phyloP scores from a whole-genome alignment of 2,888 invertebrate species.

The Noctua janthe region DNA sequence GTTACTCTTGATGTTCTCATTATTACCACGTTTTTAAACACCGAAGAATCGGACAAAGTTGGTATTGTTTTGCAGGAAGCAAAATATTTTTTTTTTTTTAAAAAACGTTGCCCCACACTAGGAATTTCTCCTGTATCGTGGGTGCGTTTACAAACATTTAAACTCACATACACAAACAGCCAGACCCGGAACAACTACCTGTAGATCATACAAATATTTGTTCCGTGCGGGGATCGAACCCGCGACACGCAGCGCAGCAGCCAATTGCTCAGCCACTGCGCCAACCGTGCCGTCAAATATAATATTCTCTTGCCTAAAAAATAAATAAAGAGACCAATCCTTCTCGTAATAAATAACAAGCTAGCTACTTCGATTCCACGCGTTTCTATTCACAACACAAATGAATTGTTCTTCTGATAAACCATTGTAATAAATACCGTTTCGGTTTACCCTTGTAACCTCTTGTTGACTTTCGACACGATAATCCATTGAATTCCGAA shows the following conservation, averaged over 20 bases:
- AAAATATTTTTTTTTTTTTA: too few species aligned
- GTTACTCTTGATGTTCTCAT: neutral
- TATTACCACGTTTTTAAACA: neutral
- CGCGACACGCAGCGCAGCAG: too few species aligned
- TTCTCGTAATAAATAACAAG: neutral
- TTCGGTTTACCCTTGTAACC: constrained; percentile 29
- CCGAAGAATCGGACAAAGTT: neutral
- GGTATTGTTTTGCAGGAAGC: neutral
- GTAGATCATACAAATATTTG: too few species aligned
- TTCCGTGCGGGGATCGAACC: too few species aligned
- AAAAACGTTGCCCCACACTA: too few species aligned
- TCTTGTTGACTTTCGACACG: constrained; percentile 31
- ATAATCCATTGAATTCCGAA: constrained; percentile 33
- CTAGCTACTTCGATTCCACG: neutral
- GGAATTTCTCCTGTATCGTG: too few species aligned
- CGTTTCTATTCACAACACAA: constrained; percentile 24
- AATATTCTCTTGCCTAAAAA: neutral
- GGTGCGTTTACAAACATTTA: too few species aligned
- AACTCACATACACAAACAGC: too few species aligned
- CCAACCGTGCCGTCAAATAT: too few species aligned
- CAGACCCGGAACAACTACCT: too few species aligned
- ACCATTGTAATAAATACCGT: constrained; percentile 15
- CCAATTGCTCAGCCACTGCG: too few species aligned
- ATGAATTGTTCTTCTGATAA: constrained; percentile 28
- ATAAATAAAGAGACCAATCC: neutral